Conservation (phyloP, 2,888 invertebrate species). For the Myopa testacea region DNA sequence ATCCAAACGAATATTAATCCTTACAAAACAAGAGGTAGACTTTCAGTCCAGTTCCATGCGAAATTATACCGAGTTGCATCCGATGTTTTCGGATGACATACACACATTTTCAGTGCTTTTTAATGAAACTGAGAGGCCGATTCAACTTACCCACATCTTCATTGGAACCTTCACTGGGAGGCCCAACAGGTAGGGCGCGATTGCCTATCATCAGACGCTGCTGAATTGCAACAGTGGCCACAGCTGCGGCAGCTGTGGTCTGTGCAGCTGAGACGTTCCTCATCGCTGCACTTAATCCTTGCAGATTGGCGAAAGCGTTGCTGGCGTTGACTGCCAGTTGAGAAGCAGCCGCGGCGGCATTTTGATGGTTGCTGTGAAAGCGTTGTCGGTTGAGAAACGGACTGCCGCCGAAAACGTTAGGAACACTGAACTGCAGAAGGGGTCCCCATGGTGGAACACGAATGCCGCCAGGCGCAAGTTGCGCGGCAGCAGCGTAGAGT, state of each 20-base stretch:
- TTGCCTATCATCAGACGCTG: constrained; percentile 65
- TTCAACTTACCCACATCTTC: constrained; percentile 64
- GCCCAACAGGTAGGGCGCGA: constrained; percentile 62
- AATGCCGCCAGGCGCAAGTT: constrained; percentile 64
- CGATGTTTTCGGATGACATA: no score
- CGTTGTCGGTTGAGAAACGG: constrained; percentile 62
- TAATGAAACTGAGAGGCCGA: no score
- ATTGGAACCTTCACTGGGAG: constrained; percentile 66
- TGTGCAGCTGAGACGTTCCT: constrained; percentile 65
- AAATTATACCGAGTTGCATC: no score
- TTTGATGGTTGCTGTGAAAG: constrained; percentile 59
- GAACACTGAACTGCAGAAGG: constrained; percentile 64
- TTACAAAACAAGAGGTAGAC: no score
- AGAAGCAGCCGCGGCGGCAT: constrained; percentile 62
- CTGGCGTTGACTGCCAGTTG: constrained; percentile 64
- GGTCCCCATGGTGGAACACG: constrained; percentile 66
- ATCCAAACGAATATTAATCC: no score
- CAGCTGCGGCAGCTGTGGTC: constrained; percentile 65
- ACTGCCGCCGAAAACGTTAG: constrained; percentile 64
- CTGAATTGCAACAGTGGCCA: constrained; percentile 65
- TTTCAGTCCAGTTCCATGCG: no score
- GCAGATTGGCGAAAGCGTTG: constrained; percentile 65
- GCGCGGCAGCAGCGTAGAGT: constrained; percentile 65
- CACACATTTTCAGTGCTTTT: no score
- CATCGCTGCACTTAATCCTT: constrained; percentile 64